Evolutionary conservation across 2,113 vertebrate species (phyloP), one percentile per base, ranked within the genome.

Genomic region (Chaetodon trifascialis): DNA sequence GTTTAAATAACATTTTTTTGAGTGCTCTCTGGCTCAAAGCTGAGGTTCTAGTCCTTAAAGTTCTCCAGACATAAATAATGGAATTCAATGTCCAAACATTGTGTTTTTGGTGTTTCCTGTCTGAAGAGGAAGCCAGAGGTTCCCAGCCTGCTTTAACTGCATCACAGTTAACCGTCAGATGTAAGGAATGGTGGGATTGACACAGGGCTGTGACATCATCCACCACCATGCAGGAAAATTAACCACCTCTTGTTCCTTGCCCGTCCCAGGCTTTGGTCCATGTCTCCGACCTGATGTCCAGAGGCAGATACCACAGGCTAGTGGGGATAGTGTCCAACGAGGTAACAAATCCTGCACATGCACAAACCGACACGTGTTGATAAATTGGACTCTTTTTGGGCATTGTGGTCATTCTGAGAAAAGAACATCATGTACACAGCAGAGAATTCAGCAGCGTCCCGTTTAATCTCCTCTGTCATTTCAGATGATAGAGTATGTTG

Each of bases 241-340:
- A 76, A 68, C n/a, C 36, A 30, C 58, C 12, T 23, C 36, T 64
- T 66, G 11, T 74, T 44, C n/a, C 0, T 0, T 51, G 9, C 82
- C 55, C 63, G 0, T 79, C 25, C 14, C 67, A 95, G 94, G 94
- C 93, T 12, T 68, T 93, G 73, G 87, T 93, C 42, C 90, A 92
- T 0, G 73, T 93, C 34, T 93, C 94, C 67, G 40, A 30, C 55
- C 60, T 87, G 79, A 87, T 94, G 86, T 92, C 92, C 79, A 83
- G 40, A 1, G 85, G 91, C 38, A 77, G 56, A 11, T 91, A 91
- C 74, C 84, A 78, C 21, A 82, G 79, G 52, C 75, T 94, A 11
- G 82, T 58, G 15, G 88, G 90, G 12, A 52, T 93, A 0, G 74
- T 93, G 66, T 92, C 93, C 44, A 71, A 38, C 2, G 91, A 94